Evolutionary conservation across 2,797 vertebrate genomes (phyloP).

Genomic region (Darevskia nairensis): DNA sequence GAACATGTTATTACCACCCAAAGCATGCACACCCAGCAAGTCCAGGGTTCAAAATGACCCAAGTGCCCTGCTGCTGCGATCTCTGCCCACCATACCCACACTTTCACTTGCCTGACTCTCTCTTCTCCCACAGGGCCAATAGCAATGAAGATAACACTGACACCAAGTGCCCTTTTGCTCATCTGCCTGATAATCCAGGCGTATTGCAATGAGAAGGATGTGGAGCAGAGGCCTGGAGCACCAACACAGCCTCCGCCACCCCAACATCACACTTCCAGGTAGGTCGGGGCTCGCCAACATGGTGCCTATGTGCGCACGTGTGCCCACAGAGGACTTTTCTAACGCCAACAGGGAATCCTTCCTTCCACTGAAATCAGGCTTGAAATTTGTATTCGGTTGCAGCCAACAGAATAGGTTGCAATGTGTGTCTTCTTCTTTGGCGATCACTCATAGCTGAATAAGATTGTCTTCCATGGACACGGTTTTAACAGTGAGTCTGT

Average conservation of each 20-base stretch:
- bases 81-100: background rate
- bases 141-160: slow-evolving; percentile 15
- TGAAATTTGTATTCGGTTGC: too few relatives aligned
- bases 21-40: background rate
- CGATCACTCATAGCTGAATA: too few relatives aligned
- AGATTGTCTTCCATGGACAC: too few relatives aligned
- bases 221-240: background rate
- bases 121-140: background rate
- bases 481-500: too few relatives aligned
- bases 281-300: background rate
- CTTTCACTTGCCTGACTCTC: background rate
- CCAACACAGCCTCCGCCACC: slow-evolving; percentile 11
- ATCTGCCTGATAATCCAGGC: slow-evolving; percentile 21
- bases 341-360: too few relatives aligned
- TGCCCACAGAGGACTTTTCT: too few relatives aligned
- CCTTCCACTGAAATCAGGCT: too few relatives aligned
- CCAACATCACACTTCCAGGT: slow-evolving; percentile 22
- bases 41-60: background rate
- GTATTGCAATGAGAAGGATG: background rate
- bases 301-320: too few relatives aligned
- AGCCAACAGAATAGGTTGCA: too few relatives aligned
- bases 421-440: too few relatives aligned
- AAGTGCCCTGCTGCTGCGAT: background rate
- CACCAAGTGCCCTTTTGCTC: slow-evolving; percentile 8
- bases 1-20: background rate